Evolutionary conservation across 2,888 invertebrate genomes (phyloP), one percentile per base, ranked within the genome.

Genomic region (Hermaeophaga mercurialis): DNA sequence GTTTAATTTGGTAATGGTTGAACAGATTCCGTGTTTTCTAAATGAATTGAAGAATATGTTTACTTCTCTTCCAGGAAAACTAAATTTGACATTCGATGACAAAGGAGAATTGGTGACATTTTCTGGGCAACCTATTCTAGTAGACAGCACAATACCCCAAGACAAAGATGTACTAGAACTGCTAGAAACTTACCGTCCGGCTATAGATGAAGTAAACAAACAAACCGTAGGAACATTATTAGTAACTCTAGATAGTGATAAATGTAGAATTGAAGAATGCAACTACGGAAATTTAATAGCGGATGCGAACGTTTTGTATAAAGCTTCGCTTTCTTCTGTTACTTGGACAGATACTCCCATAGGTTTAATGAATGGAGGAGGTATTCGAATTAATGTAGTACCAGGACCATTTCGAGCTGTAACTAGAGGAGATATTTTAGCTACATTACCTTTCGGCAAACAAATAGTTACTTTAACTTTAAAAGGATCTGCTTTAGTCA

Each of bases 271-370:
- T 19, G 64, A 66, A 31, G 95, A 96, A 77, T 95, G 95, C 72
- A 94, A 92, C 74, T 78, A 94, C 67, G 95, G 94, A 2, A 93
- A 93, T 75, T 75, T 94, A 15, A 81, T 93, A 50, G 78, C 90
- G 0, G 94, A 94, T 69, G 85, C 93, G 0, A 84, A 90, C 75
- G 78, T 91, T 1, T 80, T 84, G 67, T 84, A 84, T 62, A 84
- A 67, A 15, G 66, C 69, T 0, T 52, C 64, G 0, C 46, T 66
- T 12, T 60, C 61, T 0, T 58, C 64, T 0, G 41, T 60, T 12
- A 52, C 44, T 31, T 94, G 94, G 94, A 89, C 89, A 0, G 87
- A 89, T 69, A 85, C 89, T 0, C 83, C 92, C 0, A 85, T 93
- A 64, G 88, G 87, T 0, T 66, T 94, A 0, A 77, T 88, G 28